Evolutionary conservation across 2,888 invertebrate species (phyloP), one percentile per base, ranked within the genome.

Genomic region (Pheosia tremula): DNA sequence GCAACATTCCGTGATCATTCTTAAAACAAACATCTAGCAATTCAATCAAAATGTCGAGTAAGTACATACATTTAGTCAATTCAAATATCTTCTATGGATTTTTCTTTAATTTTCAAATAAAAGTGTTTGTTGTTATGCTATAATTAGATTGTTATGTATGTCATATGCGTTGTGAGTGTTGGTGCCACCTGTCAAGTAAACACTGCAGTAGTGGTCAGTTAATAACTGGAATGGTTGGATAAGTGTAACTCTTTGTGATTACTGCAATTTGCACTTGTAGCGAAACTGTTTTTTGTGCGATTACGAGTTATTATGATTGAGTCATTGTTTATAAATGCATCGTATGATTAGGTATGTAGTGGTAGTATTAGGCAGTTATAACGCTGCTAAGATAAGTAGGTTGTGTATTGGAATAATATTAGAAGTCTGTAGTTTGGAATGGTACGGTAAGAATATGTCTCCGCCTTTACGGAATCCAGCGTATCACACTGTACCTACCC

Each of bases 11-110:
- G 39, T 39, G n/a, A 37, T 11, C 10, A 11, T 55, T 39, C 38
- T 13, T 13, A 10, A 38, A 39, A 5, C 9, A 55, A 55, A 55
- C 13, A 55, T 7, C 53, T 37, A 37, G 37, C 8, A 10, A 37
- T 55, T 55, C n/a, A 38, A 55, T 39, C 4, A 24, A 55, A 55
- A 55, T 55, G 55, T 39, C 55, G 6, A 55, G 55, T 55, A 55
- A 55, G 55, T 55, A 55, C 53, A 53, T 37, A 10, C 37, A 10
- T 37, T 53, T 4, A 4, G 37, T 39, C 3, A 5, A 9, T 39
- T 54, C 10, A 7, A 47, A n/a, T 13, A 49, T 49, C 11, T 24
- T 50, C 6, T 8, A 50, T 24, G 24, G 24, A 37, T 53, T 11
- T 13, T 13, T 55, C 55, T 7, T 39, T 0, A 55, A 54, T 9